Conservation (phyloP, 2,888 invertebrate genomes). For the Dascillus cervinus region DNA sequence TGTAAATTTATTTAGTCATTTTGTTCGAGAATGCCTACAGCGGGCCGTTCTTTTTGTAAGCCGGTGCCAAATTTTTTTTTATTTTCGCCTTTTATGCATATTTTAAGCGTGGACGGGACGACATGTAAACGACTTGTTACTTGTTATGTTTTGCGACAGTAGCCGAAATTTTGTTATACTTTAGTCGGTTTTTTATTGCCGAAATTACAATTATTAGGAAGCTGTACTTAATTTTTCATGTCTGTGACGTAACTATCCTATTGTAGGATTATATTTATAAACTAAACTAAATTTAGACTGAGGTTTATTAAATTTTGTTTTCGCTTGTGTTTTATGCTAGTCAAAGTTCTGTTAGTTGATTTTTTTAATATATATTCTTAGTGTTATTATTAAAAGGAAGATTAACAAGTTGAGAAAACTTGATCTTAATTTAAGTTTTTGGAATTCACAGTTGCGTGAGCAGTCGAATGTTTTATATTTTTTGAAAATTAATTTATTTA, state of each 20-base stretch:
- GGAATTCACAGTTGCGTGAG: not conserved
- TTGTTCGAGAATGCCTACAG: conserved; percentile 9
- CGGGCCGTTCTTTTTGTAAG: conserved; percentile 21
- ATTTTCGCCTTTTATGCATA: not conserved
- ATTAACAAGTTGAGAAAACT: not conserved
- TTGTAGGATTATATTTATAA: conserved; percentile 8
- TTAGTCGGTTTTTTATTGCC: not conserved
- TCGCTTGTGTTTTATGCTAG: conserved; percentile 26
- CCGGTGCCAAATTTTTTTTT: conserved; percentile 14
- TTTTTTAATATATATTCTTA: not conserved
- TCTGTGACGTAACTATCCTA: conserved; percentile 4
- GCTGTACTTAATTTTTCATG: conserved; percentile 10
- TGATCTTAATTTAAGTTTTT: not conserved
- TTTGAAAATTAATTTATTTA: not conserved
- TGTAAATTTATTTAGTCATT: too few relatives aligned
- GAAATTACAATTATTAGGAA: too few relatives aligned
- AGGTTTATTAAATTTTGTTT: conserved; percentile 12
- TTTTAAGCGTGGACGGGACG: not conserved
- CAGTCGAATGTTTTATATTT: not conserved
- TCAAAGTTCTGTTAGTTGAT: conserved; percentile 22
- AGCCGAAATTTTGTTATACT: not conserved
- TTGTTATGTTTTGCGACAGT: not conserved
- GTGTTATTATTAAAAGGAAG: not conserved
- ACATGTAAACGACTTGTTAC: not conserved
- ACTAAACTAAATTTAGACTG: conserved; percentile 17